phyloP scores from a whole-genome alignment of 2,113 vertebrate genomes.

The Natator depressus region DNA sequence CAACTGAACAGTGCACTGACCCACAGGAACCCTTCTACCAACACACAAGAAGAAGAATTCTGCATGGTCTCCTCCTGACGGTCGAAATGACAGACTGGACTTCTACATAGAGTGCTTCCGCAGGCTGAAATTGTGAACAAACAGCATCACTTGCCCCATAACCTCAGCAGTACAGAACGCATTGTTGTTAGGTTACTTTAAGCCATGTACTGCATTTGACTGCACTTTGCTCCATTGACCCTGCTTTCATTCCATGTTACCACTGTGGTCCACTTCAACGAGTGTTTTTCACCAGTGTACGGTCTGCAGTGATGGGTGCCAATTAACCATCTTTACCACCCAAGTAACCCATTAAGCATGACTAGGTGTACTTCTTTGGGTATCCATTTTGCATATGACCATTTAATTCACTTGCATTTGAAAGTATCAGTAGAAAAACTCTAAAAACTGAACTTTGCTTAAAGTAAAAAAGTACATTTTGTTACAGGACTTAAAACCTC shows the following conservation, averaged over 20 bases:
- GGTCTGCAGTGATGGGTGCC: background rate
- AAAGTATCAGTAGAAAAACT: background rate
- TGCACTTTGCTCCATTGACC: background rate
- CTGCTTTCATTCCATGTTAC: background rate
- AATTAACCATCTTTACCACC: background rate
- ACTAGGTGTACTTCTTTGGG: background rate
- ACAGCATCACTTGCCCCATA: too few species aligned
- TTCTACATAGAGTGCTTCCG: too few species aligned
- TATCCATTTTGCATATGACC: fast-evolving
- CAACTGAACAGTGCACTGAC: too few species aligned
- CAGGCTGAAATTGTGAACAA: too few species aligned
- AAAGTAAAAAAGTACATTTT: background rate
- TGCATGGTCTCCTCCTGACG: too few species aligned
- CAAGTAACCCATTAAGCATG: background rate
- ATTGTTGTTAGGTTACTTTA: fast-evolving
- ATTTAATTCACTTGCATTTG: background rate
- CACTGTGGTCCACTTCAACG: background rate
- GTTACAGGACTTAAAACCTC: background rate
- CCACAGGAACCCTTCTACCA: too few species aligned
- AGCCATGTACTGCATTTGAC: fast-evolving
- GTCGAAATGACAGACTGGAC: too few species aligned
- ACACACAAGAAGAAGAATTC: too few species aligned
- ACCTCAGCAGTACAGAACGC: too few species aligned
- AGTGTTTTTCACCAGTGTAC: background rate
- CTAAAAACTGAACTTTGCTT: background rate